Base-by-base conservation (phyloP, 2,797 vertebrate genomes). In the Mormyrus proboscirostris region DNA sequence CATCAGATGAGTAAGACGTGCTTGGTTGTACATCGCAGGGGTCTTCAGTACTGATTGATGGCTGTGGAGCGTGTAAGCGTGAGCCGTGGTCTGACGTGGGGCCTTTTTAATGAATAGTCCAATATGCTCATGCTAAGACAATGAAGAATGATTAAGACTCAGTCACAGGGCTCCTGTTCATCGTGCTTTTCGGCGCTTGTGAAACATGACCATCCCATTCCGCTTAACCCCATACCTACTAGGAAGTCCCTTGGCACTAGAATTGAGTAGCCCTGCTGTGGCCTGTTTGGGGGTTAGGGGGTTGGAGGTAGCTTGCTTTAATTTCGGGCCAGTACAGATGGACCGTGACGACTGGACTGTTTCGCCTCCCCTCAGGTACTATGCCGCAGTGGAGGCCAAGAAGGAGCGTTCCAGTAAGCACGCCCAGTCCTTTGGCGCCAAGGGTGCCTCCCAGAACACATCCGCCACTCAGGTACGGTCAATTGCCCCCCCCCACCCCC, bases 341-440 rank as follows among this genome's bases (percentile, higher is more conserved):
- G 83, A 22, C 8, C 14, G 2, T 51, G 47, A 25, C 49, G 8
- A 12, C 25, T 73, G 69, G 25, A 73, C 33, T 12, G 38, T 76
- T 76, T 76, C 1, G 2, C 41, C 38, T 8, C 16, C 33, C 33
- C 51, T 9, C 91, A 98, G 98, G 89, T 98, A 97, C 89, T 97
- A 98, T 0, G 92, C 97, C 0, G 97, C 98, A 0, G 94, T 97
- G 3, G 97, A 98, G 5, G 95, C 97, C 88, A 99, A 97, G 92
- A 98, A 98, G 92, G 97, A 98, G 50, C 95, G 98, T 19, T 96
- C 95, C 83, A 98, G 97, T 92, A 99, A 97, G 90, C 97, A 98
- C 0, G 96, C 97, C 2, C 98, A 99, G 91, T 97, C 96, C 0
- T 99, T 98, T n/a, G 97, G 98, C n/a, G 91, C 97, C 0, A 98